These are phyloP conservation scores for Prunella himalayana DNA, from an alignment of 2,113 vertebrate species.

Conservation along the genomic window DNA sequence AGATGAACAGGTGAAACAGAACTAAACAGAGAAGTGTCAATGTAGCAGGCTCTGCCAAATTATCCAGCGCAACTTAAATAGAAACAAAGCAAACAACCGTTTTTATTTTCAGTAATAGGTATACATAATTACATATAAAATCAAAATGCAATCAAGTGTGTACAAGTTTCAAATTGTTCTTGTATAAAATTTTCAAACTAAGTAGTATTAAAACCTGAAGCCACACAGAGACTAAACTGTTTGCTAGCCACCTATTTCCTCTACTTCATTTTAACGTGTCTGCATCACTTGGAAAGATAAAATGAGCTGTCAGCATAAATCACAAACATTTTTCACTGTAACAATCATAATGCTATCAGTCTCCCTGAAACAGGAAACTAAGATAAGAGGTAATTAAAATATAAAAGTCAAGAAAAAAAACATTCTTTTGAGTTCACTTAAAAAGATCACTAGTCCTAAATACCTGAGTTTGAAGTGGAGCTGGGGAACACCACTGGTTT, in stretches of 20 bases:
- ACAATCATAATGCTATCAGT: not conserved
- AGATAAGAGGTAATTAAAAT: not conserved
- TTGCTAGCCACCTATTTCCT: not conserved
- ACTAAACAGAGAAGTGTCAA: not conserved
- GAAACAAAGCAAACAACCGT: constrained; percentile 12
- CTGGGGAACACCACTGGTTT: not conserved
- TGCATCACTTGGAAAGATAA: constrained; percentile 33
- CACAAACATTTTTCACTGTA: constrained; percentile 37
- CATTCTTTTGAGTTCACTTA: not conserved
- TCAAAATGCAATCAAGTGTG: not conserved
- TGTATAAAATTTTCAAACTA: constrained; percentile 63
- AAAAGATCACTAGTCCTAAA: not conserved
- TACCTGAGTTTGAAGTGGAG: not conserved
- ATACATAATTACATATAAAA: constrained; percentile 66
- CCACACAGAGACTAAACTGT: not conserved
- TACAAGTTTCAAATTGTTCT: constrained; percentile 60
- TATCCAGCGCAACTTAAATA: not conserved
- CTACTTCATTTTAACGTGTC: constrained; percentile 23
- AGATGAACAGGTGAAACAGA: not conserved
- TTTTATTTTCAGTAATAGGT: constrained; percentile 64
- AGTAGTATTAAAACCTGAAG: constrained; percentile 51
- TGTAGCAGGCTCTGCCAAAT: not conserved
- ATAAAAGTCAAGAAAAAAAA: not conserved
- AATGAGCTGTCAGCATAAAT: constrained; percentile 44
- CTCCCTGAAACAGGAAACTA: not conserved